Conservation (phyloP, 2,888 invertebrate species). For the Eumerus sabulonum region DNA sequence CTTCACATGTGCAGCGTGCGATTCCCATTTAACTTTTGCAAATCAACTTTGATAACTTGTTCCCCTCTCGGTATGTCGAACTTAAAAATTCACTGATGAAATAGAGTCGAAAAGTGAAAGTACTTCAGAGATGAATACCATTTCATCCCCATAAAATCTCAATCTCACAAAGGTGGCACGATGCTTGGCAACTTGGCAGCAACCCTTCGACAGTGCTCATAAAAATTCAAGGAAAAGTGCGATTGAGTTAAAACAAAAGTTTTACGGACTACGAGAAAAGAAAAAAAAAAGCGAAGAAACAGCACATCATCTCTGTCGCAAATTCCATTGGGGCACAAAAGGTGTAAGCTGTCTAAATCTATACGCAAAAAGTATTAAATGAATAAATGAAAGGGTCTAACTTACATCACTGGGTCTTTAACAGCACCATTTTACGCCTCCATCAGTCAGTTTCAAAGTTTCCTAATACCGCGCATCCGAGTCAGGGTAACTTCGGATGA, state of each 20-base stretch:
- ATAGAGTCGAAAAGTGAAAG: slow-evolving; percentile 59
- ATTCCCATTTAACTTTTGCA: slow-evolving; percentile 3
- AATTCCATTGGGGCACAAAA: slow-evolving; percentile 61
- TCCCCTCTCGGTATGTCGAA: background rate
- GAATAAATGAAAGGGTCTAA: slow-evolving; percentile 53
- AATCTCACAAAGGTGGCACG: no score
- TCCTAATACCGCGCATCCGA: background rate
- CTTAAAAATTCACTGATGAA: slow-evolving; percentile 39
- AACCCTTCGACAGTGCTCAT: slow-evolving; percentile 52
- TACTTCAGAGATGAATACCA: slow-evolving; percentile 31
- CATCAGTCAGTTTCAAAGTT: slow-evolving; percentile 24
- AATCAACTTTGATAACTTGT: slow-evolving; percentile 48
- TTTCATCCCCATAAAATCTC: no score
- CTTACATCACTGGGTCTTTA: background rate
- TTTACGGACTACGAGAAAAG: slow-evolving; percentile 57
- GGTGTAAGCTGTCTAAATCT: slow-evolving; percentile 43
- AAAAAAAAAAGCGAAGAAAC: no score
- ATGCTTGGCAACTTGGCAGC: no score
- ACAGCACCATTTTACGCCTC: slow-evolving; percentile 8
- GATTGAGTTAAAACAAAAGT: slow-evolving; percentile 58
- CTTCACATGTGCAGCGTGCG: slow-evolving; percentile 33
- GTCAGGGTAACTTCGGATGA: slow-evolving; percentile 5
- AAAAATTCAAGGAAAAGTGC: slow-evolving; percentile 54
- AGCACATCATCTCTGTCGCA: slow-evolving; percentile 17
- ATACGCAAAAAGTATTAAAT: slow-evolving; percentile 46